Conservation (phyloP, 2,888 invertebrate genomes). For the Aleiodes testaceus region DNA sequence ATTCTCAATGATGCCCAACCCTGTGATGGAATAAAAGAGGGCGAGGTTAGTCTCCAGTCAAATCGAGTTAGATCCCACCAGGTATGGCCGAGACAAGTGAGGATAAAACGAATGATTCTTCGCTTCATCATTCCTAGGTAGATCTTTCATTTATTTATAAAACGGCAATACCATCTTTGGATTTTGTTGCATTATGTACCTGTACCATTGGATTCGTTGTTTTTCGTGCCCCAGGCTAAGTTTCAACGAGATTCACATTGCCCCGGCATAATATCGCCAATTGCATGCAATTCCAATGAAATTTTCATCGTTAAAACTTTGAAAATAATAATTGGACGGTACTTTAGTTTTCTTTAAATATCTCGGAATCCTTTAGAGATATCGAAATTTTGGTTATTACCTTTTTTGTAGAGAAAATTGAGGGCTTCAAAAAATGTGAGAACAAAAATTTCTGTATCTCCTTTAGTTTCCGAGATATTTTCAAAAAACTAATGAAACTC, state of each 20-base stretch:
- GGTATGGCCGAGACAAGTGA: slow-evolving; percentile 22
- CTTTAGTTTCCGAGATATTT: no score
- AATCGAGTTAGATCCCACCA: slow-evolving; percentile 23
- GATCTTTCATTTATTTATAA: slow-evolving; percentile 39
- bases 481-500: no score
- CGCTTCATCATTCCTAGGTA: slow-evolving; percentile 31
- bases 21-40: slow-evolving; percentile 1
- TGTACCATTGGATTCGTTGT: slow-evolving; percentile 53
- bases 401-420: no score
- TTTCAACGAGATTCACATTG: background rate
- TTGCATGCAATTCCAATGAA: slow-evolving; percentile 26
- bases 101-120: slow-evolving; percentile 44
- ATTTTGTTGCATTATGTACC: slow-evolving; percentile 57
- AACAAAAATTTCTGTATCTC: no score
- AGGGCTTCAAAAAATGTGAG: no score
- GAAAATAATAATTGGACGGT: no score
- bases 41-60: slow-evolving; percentile 17
- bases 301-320: no score
- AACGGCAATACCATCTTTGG: slow-evolving; percentile 59
- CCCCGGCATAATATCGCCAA: slow-evolving; percentile 30
- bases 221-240: background rate
- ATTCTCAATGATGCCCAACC: slow-evolving; percentile 13
- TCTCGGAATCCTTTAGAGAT: no score
- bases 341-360: no score
- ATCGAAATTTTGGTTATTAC: no score